Evolutionary conservation across 2,113 vertebrate species (phyloP), one percentile per base, ranked within the genome.

Genomic region (Bubo blakistoni): DNA sequence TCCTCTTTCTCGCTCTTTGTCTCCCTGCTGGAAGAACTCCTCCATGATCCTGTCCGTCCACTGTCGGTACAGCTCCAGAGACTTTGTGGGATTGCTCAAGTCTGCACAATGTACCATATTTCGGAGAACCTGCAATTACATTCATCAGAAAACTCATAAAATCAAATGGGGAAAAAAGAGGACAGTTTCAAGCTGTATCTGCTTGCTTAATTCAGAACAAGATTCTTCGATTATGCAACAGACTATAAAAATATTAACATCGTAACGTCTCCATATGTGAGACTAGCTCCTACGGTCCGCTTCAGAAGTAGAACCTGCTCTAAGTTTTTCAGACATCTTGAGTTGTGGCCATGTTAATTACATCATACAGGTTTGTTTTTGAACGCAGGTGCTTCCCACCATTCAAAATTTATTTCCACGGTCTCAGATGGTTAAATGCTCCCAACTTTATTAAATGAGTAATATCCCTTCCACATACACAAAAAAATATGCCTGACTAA

Each of bases 11-110:
- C 99, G 88, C 92, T 99, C 99, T 46, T 99, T 98, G 98, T 99
- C 99, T 61, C 99, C 99, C 96, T 99, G 99, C 91, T 99, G 99
- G 98, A 99, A 99, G 98, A 99, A 99, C 95, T 99, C 99, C 13
- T 99, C 98, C 99, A 99, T 99, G 98, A 99, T 99, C 78, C 99
- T 98, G 98, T 99, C 99, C 0, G 99, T 99, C 99, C 99, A 99
- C 95, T 99, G 99, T 26, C 99, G 98, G 97, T 99, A 99, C 67
- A 99, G 97, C 85, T 99, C 99, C 98, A 99, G 97, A 6, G 99
- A 99, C 93, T 99, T 99, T 63, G 99, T 99, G 84, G 99, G 99
- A 69, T 99, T 99, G 86, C 99, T 99, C 96, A 99, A 97, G 92
- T 99, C 99, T 0, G 99, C 99, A 83, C 99, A 99, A 93, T 99